These are phyloP conservation scores for Heliconius ismenius DNA, from an alignment of 2,888 invertebrate genomes.

Conservation along the genomic window DNA sequence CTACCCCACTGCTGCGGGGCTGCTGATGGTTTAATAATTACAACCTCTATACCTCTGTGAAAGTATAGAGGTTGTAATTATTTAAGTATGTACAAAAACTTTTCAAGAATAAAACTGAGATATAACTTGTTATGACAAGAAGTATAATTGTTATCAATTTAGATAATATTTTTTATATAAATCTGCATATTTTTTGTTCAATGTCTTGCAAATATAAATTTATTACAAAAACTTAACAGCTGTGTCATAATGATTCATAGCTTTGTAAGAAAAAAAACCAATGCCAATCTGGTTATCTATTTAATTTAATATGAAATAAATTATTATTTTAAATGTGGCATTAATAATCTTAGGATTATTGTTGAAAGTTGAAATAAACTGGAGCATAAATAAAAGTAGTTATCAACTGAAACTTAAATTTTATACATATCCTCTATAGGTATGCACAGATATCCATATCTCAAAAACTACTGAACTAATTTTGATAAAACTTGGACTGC, in stretches of 20 bases:
- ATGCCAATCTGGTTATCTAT: neutral
- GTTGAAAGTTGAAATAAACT: too few species aligned
- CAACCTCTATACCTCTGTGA: neutral
- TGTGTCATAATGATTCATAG: conserved; percentile 1
- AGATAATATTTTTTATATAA: neutral
- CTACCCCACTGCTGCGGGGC: too few species aligned
- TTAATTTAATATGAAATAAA: too few species aligned
- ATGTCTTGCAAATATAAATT: neutral
- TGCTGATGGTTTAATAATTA: too few species aligned
- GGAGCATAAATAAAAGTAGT: too few species aligned
- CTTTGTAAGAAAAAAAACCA: neutral
- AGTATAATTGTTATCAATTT: neutral
- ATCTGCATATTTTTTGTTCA: neutral
- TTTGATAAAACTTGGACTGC: too few species aligned
- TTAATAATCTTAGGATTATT: too few species aligned
- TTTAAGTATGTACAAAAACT: neutral
- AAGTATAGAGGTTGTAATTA: neutral
- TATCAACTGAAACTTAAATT: too few species aligned
- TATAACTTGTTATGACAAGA: neutral
- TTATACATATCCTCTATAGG: too few species aligned
- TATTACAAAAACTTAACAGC: neutral
- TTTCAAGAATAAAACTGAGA: neutral
- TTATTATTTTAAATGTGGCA: too few species aligned
- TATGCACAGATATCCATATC: too few species aligned
- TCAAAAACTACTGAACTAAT: too few species aligned